Percentiles rank a stretch among this genome's conserved stretches.
phyloP scores from a whole-genome alignment of 2,797 vertebrate species.

The Danio choprae region DNA sequence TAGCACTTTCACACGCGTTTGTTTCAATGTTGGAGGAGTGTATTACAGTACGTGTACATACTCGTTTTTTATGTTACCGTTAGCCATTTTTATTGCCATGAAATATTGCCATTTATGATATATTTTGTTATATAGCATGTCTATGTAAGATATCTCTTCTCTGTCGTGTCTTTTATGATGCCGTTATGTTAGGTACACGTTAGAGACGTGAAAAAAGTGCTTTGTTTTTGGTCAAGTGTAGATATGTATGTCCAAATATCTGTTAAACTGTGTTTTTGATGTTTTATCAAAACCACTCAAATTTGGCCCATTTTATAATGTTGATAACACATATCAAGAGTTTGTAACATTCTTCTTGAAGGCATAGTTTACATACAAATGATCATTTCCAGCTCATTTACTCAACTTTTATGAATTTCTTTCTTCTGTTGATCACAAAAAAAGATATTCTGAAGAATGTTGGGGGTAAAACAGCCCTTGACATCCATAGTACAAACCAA shows the following conservation, averaged over 20 bases:
- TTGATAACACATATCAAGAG: slow-evolving; percentile 29
- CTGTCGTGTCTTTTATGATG: slow-evolving; percentile 17
- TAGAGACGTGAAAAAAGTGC: slow-evolving; percentile 56
- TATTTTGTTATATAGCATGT: slow-evolving; percentile 49
- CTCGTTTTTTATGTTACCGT: slow-evolving; percentile 56
- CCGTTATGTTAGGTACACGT: slow-evolving; percentile 10
- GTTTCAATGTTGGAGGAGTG: slow-evolving; percentile 71
- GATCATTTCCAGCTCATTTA: too few species aligned
- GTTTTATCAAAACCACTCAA: slow-evolving; percentile 45
- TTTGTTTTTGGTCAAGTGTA: slow-evolving; percentile 65
- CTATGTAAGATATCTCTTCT: slow-evolving; percentile 29
- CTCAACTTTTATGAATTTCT: too few species aligned
- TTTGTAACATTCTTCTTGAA: neutral
- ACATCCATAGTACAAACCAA: too few species aligned
- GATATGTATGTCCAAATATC: slow-evolving; percentile 63
- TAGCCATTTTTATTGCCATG: slow-evolving; percentile 58
- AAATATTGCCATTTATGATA: slow-evolving; percentile 45
- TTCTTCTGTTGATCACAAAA: too few species aligned
- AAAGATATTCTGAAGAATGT: neutral
- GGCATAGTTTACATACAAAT: too few species aligned
- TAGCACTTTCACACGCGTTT: slow-evolving; percentile 74
- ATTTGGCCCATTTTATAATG: slow-evolving; percentile 43
- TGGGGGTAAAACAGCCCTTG: too few species aligned
- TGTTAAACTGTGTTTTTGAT: slow-evolving; percentile 63
- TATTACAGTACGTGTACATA: slow-evolving; percentile 67